Evolutionary conservation across 2,113 vertebrate species (phyloP).

Genomic region (Empidonax traillii): DNA sequence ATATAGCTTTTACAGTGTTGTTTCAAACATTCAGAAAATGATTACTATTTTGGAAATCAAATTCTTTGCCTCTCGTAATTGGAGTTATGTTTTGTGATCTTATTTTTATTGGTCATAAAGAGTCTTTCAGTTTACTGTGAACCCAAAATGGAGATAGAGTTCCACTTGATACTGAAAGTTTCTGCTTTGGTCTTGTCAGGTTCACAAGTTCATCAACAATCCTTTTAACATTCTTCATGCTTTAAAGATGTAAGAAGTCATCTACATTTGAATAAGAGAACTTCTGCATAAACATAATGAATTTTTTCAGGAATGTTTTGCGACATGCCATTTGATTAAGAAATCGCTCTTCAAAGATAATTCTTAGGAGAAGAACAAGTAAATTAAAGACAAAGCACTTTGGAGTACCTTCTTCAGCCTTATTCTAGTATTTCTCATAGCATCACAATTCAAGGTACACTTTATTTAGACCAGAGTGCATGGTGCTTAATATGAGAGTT

Average conservation of each 20-base stretch:
- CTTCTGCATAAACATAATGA: not conserved
- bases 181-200: not conserved
- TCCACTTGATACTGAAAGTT: not conserved
- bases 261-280: not conserved
- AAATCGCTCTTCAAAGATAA: not conserved
- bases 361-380: not conserved
- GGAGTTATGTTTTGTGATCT: not conserved
- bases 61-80: not conserved
- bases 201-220: not conserved
- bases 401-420: not conserved
- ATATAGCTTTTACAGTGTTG: not conserved
- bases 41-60: not conserved
- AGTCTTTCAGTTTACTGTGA: not conserved
- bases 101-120: not conserved
- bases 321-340: not conserved
- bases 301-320: not conserved
- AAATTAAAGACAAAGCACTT: not conserved
- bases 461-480: not conserved
- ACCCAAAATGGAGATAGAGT: not conserved
- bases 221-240: not conserved
- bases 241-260: not conserved
- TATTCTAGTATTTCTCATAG: not conserved
- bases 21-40: not conserved
- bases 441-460: not conserved
- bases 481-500: not conserved